Conservation (phyloP, 2,888 invertebrate species). For the Lasioglossum marginatum region DNA sequence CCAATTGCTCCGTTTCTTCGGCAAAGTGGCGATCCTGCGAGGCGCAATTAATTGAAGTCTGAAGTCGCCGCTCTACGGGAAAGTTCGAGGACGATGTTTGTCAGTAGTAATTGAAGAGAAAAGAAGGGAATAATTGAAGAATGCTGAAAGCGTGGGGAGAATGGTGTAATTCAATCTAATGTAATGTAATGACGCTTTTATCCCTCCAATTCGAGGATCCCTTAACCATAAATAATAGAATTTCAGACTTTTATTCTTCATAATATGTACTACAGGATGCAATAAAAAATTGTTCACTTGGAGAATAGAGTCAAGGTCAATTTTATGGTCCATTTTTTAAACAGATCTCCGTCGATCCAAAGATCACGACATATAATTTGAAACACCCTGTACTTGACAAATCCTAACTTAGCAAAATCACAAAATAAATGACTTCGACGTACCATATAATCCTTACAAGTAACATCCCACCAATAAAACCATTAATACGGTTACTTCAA, state of each 20-base stretch:
- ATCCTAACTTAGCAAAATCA: not conserved
- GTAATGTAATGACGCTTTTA: not conserved
- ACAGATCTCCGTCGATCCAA: too few relatives aligned
- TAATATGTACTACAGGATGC: too few relatives aligned
- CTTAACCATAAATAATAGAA: not conserved
- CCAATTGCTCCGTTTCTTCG: slow-evolving; percentile 8
- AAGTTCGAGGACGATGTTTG: slow-evolving; percentile 8
- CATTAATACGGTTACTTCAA: not conserved
- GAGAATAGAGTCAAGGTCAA: too few relatives aligned
- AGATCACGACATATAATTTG: too few relatives aligned
- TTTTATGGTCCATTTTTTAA: too few relatives aligned
- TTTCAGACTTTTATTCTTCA: too few relatives aligned
- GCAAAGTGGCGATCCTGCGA: slow-evolving; percentile 1
- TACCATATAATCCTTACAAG: not conserved
- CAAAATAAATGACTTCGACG: not conserved
- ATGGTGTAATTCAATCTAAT: not conserved
- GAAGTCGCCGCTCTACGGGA: not conserved
- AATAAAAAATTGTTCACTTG: too few relatives aligned
- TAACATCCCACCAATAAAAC: not conserved
- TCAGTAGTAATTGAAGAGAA: slow-evolving; percentile 5
- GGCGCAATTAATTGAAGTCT: slow-evolving; percentile 13
- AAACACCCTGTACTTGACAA: not conserved
- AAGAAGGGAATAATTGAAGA: not conserved
- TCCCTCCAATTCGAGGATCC: not conserved
- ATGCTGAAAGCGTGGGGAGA: not conserved